phyloP scores from a whole-genome alignment of 2,797 vertebrate species.

The Streptopelia turtur region DNA sequence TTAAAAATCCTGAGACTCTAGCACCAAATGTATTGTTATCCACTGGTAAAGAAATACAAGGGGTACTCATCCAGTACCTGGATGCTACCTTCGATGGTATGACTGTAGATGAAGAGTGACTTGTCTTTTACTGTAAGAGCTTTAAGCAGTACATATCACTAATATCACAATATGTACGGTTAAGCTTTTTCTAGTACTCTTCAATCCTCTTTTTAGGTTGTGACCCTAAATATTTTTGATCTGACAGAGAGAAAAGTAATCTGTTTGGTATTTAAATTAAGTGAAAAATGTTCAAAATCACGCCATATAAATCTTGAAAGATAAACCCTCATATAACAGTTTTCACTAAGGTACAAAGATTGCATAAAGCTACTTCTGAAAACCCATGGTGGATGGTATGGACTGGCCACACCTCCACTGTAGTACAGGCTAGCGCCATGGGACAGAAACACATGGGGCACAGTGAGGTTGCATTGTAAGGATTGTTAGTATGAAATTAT shows the following conservation, averaged over 20 bases:
- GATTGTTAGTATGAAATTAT: not conserved
- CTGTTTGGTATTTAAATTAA: conserved; percentile 1
- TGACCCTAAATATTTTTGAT: conserved; percentile 7
- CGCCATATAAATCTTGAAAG: not conserved
- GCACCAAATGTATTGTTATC: not conserved
- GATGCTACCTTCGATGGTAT: not conserved
- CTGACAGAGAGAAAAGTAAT: conserved; percentile 3
- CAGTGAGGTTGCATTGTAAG: not conserved
- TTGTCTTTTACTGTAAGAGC: not conserved
- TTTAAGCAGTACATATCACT: not conserved
- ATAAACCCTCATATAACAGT: not conserved
- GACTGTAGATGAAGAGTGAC: not conserved
- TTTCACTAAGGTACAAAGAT: not conserved
- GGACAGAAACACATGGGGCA: not conserved
- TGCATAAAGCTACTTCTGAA: not conserved
- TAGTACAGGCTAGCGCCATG: accelerated
- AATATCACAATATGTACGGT: not conserved
- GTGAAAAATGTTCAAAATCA: not conserved
- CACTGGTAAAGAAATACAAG: not conserved
- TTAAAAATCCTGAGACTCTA: not conserved
- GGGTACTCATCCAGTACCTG: not conserved
- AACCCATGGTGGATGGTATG: not conserved
- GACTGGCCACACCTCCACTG: not conserved
- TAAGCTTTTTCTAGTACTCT: conserved; percentile 3
- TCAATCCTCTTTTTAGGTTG: conserved; percentile 1